Evolutionary conservation across 1,140 invertebrate species (phyloP).

Genomic region (Phortica variegata): DNA sequence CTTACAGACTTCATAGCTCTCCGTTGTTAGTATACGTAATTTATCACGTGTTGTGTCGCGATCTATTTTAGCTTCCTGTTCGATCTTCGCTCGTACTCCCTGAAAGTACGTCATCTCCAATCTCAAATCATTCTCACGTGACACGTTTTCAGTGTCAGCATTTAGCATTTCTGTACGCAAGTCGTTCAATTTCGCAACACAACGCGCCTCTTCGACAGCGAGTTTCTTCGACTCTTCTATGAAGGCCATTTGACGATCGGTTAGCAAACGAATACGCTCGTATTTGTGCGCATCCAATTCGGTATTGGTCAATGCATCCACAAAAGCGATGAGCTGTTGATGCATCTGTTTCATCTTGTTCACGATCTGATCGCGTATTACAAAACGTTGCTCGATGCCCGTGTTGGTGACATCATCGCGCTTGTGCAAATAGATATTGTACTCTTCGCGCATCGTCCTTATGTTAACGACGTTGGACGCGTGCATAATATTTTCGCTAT

Average conservation of each 20-base stretch:
- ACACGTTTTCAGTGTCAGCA: constrained; percentile 32
- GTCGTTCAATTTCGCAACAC: constrained; percentile 13
- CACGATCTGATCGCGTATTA: constrained; percentile 35
- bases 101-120: constrained; percentile 41
- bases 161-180: constrained; percentile 31
- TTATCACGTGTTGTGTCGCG: constrained; percentile 36
- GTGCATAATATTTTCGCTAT: constrained; percentile 45
- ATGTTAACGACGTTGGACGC: constrained; percentile 34
- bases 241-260: constrained; percentile 39
- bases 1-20: constrained; percentile 38
- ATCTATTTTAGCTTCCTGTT: constrained; percentile 31
- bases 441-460: constrained; percentile 33
- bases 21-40: constrained; percentile 33
- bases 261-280: constrained; percentile 32
- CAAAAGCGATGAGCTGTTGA: constrained; percentile 33
- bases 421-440: constrained; percentile 39
- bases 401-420: constrained; percentile 39
- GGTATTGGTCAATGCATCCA: constrained; percentile 31
- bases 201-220: constrained; percentile 29
- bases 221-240: constrained; percentile 32
- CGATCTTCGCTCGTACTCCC: constrained; percentile 41
- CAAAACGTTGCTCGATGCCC: constrained; percentile 39
- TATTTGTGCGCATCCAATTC: constrained; percentile 44
- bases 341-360: constrained; percentile 33
- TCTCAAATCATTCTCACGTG: constrained; percentile 32